phyloP scores from a whole-genome alignment of 2,113 vertebrate species.

The Hucho hucho region DNA sequence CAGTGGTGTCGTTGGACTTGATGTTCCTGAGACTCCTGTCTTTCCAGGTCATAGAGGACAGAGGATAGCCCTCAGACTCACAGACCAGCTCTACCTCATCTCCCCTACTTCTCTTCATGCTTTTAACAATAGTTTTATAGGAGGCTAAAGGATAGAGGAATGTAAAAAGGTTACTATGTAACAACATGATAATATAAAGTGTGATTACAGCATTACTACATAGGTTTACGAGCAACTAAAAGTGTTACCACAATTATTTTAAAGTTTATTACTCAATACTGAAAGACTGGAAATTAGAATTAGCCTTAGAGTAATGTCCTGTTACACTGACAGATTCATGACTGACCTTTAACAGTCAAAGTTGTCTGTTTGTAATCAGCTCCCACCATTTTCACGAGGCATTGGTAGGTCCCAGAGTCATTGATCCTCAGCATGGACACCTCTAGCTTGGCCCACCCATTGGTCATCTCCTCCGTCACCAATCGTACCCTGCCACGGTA shows the following conservation, averaged over 20 bases:
- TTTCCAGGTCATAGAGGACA: slow-evolving; percentile 76
- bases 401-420: slow-evolving; percentile 83
- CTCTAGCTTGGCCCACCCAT: slow-evolving; percentile 76
- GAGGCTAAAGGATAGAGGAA: slow-evolving; percentile 50
- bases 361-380: slow-evolving; percentile 81
- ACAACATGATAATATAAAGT: too few relatives aligned
- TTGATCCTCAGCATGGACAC: slow-evolving; percentile 74
- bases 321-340: background rate
- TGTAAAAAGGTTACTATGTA: background rate
- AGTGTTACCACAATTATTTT: too few relatives aligned
- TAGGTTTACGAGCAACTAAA: too few relatives aligned
- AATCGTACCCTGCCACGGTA: slow-evolving; percentile 73
- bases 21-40: slow-evolving; percentile 50
- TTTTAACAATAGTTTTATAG: slow-evolving; percentile 54
- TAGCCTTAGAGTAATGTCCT: too few relatives aligned
- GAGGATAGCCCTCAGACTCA: slow-evolving; percentile 81
- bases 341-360: slow-evolving; percentile 81
- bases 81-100: slow-evolving; percentile 74
- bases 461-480: slow-evolving; percentile 69
- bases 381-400: slow-evolving; percentile 74
- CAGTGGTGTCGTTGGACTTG: slow-evolving; percentile 58
- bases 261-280: too few relatives aligned
- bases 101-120: slow-evolving; percentile 23
- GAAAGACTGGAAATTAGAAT: too few relatives aligned
- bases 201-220: too few relatives aligned